phyloP scores from a whole-genome alignment of 2,113 vertebrate genomes.

The Pao palembangensis region DNA sequence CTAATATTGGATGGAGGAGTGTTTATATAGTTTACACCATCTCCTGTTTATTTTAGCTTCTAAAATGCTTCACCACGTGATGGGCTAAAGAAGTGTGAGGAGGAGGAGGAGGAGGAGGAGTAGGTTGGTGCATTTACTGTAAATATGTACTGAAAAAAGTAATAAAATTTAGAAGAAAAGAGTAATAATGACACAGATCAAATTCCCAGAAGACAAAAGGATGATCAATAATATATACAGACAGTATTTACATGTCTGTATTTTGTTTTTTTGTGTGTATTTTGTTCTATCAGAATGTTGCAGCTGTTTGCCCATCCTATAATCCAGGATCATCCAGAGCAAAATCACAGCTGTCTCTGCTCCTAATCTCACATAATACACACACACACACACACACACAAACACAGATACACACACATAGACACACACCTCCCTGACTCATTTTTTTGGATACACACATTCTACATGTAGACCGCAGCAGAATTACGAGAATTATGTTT shows the following conservation, averaged over 20 bases:
- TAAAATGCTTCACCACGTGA: background rate
- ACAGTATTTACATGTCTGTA: constrained; percentile 6
- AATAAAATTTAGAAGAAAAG: background rate
- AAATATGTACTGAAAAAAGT: too few species aligned
- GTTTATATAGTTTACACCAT: background rate
- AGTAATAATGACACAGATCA: background rate
- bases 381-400: constrained; percentile 27
- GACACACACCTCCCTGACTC: constrained; percentile 16
- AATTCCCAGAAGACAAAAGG: background rate
- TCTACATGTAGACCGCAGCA: constrained; percentile 31
- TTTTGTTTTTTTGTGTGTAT: constrained; percentile 17
- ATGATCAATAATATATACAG: too few species aligned
- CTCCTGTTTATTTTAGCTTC: background rate
- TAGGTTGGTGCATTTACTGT: too few species aligned
- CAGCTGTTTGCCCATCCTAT: constrained; percentile 57
- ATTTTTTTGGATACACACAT: constrained; percentile 38
- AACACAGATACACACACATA: constrained; percentile 22
- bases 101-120: too few species aligned
- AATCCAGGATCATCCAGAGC: constrained; percentile 74
- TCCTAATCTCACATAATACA: constrained; percentile 60
- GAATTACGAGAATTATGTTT: constrained; percentile 32
- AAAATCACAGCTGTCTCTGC: constrained; percentile 66
- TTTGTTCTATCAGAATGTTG: constrained; percentile 30
- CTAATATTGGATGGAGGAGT: background rate
- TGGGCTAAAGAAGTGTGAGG: too few species aligned